A percentile compares a stretch with the other conserved stretches of the same genome.
Evolutionary conservation across 1,140 invertebrate genomes (phyloP).

Genomic region (Andrena cerasifolii): DNA sequence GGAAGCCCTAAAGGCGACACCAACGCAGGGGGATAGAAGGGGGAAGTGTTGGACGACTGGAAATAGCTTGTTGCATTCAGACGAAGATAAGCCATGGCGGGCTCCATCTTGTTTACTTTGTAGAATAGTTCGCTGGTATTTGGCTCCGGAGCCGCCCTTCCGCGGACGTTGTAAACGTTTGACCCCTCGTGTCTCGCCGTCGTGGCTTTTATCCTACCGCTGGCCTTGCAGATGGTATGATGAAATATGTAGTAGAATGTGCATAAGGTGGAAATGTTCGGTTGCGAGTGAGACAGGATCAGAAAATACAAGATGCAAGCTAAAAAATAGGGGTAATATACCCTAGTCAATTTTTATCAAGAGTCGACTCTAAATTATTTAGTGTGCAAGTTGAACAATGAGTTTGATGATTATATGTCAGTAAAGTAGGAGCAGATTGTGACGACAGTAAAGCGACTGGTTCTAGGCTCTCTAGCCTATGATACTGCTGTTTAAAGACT

Average conservation of each 20-base stretch:
- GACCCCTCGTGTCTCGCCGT: conserved; percentile 49
- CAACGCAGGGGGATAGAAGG: conserved; percentile 37
- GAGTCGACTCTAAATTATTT: too few relatives aligned
- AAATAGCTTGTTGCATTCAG: conserved; percentile 77
- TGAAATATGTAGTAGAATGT: conserved; percentile 63
- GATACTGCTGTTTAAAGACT: too few relatives aligned
- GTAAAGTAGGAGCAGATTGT: too few relatives aligned
- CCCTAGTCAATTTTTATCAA: too few relatives aligned
- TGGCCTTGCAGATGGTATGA: conserved; percentile 55
- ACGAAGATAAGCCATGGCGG: conserved; percentile 68
- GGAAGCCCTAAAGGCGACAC: conserved; percentile 34
- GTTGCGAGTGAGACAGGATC: neutral
- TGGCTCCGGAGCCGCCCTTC: conserved; percentile 56
- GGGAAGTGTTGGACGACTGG: conserved; percentile 51
- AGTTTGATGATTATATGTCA: too few relatives aligned
- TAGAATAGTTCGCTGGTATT: conserved; percentile 69
- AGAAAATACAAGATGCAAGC: neutral
- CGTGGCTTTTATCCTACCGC: conserved; percentile 59
- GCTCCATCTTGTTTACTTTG: conserved; percentile 75
- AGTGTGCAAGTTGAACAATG: too few relatives aligned
- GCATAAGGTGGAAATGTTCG: conserved; percentile 49
- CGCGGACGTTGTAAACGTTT: conserved; percentile 55
- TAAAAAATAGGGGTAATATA: neutral
- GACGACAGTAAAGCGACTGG: too few relatives aligned
- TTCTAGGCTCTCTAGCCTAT: too few relatives aligned